Base-by-base conservation (phyloP, 2,888 invertebrate genomes). In the Spisula subtruncata region DNA sequence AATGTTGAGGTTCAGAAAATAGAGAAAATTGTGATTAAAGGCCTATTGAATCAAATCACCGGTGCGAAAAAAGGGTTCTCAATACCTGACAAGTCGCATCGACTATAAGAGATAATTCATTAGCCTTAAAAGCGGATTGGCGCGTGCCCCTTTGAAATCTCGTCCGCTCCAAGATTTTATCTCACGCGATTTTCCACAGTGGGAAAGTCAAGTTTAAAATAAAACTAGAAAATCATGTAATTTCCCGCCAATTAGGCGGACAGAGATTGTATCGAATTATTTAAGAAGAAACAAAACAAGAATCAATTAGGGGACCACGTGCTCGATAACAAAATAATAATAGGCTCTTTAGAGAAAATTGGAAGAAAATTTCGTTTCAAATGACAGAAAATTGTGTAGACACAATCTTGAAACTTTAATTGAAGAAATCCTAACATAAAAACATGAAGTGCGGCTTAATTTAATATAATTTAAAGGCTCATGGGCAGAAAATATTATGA, bases 141-240 rank as follows among this genome's bases (percentile, higher is more conserved):
- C 92, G 92, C 90, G 92, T 92, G 92, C 83, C 92, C 81, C 89
- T 86, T 90, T 90, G 89, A 89, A 92, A 90, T 90, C 92, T 90
- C 90, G 90, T 87, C 92, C 87, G 80, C 84, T 87, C 51, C 92
- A 89, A 90, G 92, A 92, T 92, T 90, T 87, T 90, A 92, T 92
- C 92, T 90, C 89, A 83, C 89, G 85, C 87, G 89, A 90, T 85
- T 87, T 89, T 83, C 89, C 83, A 87, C 89, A 66, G 83, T 81
- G 66, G 60, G 86, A 90, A 92, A 87, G 87, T 81, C 82, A 83
- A 85, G 89, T 90, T 90, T 90, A 85, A 90, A 90, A 89, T 91
- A 88, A 88, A 92, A 87, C 85, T 86, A 80, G 83, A 85, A 88
- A 83, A 90, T 88, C 90, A 85, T 92, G 92, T 92, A 92, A 92